phyloP scores from a whole-genome alignment of 2,888 invertebrate genomes.

The Hirudinaria manillensis region DNA sequence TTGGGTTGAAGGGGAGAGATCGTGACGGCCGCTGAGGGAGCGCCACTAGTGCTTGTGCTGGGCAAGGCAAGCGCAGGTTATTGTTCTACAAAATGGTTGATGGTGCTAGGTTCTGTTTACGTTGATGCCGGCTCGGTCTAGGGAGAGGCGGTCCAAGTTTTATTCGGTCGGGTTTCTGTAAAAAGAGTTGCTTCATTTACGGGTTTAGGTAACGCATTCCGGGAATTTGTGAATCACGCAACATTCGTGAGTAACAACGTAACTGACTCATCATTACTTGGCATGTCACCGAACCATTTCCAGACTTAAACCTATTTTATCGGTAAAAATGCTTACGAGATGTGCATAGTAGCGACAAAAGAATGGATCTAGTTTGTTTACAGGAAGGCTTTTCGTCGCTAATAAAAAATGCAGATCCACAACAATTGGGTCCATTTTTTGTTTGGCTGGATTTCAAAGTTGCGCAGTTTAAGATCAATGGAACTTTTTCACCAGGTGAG shows the following conservation, averaged over 20 bases:
- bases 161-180: no score
- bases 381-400: constrained; percentile 42
- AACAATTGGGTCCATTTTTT: constrained; percentile 42
- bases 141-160: no score
- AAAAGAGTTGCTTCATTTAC: no score
- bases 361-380: constrained; percentile 39
- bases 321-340: neutral
- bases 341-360: neutral
- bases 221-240: no score
- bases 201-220: no score
- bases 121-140: neutral
- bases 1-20: constrained; percentile 22
- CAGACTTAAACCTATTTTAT: neutral
- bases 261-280: neutral
- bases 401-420: constrained; percentile 41
- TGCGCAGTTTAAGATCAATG: constrained; percentile 43
- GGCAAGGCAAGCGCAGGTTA: constrained; percentile 15
- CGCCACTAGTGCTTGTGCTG: constrained; percentile 18
- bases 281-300: neutral
- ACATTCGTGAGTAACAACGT: neutral
- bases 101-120: constrained; percentile 8
- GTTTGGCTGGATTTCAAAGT: constrained; percentile 45
- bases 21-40: constrained; percentile 13
- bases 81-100: constrained; percentile 19
- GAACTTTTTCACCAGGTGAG: constrained; percentile 36